Percentiles rank a stretch among this genome's conserved stretches.
phyloP scores from a whole-genome alignment of 2,888 invertebrate genomes.

The Acanthosepion pharaonis region DNA sequence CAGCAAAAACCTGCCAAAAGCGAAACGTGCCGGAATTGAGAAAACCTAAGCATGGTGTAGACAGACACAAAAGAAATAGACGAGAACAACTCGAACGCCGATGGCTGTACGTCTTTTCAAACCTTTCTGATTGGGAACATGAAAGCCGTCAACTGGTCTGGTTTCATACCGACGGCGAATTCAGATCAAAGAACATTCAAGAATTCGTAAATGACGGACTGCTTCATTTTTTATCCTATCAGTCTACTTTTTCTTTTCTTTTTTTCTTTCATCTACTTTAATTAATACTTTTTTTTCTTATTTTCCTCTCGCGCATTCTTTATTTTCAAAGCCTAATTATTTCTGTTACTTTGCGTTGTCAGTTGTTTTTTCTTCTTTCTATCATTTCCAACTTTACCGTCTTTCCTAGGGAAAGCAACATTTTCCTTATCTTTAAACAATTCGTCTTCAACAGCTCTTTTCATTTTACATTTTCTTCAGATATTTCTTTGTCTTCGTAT shows the following conservation, averaged over 20 bases:
- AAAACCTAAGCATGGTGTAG: not conserved
- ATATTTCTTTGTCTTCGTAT: too few relatives aligned
- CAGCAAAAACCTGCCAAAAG: not conserved
- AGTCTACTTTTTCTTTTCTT: not conserved
- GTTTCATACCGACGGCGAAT: not conserved
- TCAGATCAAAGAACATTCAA: not conserved
- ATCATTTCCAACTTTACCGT: too few relatives aligned
- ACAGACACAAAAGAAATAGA: conserved; percentile 2
- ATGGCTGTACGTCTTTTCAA: not conserved
- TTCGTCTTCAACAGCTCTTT: too few relatives aligned
- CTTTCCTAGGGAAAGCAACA: too few relatives aligned
- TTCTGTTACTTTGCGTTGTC: not conserved
- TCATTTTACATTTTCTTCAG: too few relatives aligned
- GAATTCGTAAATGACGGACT: not conserved
- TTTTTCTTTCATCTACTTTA: not conserved
- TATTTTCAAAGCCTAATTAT: not conserved
- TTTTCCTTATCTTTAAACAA: too few relatives aligned
- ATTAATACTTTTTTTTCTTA: not conserved
- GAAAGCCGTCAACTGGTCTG: not conserved
- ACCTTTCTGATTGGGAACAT: not conserved
- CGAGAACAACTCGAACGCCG: not conserved
- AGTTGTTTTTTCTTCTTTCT: not conserved
- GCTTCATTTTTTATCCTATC: not conserved
- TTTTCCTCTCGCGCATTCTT: not conserved
- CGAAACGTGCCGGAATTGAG: not conserved